Evolutionary conservation across 2,113 vertebrate species (phyloP).

Genomic region (Artemisiospiza belli): DNA sequence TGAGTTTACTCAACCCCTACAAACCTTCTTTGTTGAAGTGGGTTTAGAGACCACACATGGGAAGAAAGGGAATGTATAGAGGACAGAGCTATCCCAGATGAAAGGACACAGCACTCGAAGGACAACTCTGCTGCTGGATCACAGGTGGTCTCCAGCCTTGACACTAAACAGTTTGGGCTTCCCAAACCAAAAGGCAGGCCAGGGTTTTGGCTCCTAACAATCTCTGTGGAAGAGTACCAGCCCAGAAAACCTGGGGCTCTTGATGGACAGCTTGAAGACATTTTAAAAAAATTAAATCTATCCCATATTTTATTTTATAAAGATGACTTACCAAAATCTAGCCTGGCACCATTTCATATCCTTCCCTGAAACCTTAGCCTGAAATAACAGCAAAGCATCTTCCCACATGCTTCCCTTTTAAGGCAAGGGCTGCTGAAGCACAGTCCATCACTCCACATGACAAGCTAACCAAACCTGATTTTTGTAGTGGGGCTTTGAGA

Average conservation of each 20-base stretch:
- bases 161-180: neutral
- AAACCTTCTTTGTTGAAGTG: neutral
- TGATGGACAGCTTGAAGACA: neutral
- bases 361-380: neutral
- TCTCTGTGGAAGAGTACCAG: neutral
- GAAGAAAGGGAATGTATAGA: neutral
- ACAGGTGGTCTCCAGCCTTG: neutral
- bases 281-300: neutral
- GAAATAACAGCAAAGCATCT: conserved; percentile 18
- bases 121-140: neutral
- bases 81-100: neutral
- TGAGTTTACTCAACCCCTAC: neutral
- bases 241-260: neutral
- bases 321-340: neutral
- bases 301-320: neutral
- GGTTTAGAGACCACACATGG: neutral
- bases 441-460: neutral
- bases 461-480: neutral
- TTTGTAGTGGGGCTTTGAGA: neutral
- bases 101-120: neutral
- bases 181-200: neutral
- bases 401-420: neutral
- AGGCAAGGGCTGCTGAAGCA: neutral
- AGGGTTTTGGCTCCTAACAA: neutral
- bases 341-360: neutral